These are phyloP conservation scores for Meandrina meandrites DNA, from an alignment of 92 coral and sea anemone species.

Conservation along the genomic window DNA sequence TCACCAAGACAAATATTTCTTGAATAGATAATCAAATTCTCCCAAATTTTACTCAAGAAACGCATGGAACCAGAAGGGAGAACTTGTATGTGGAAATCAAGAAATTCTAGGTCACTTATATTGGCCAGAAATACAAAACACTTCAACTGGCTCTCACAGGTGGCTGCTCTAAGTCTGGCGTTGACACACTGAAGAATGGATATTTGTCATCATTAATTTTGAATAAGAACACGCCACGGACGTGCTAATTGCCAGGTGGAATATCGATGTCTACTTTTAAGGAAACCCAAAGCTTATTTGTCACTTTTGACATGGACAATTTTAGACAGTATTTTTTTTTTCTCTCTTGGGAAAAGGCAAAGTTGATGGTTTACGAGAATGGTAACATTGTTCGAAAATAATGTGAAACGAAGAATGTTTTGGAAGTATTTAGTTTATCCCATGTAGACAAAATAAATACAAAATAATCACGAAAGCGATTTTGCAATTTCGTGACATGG, in stretches of 20 bases:
- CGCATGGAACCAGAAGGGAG: background rate
- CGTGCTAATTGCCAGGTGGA: background rate
- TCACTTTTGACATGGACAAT: background rate
- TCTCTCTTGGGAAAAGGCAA: background rate
- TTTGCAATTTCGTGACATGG: slow-evolving; percentile 20
- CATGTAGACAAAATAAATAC: background rate
- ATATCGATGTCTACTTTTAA: background rate
- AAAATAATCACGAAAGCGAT: background rate
- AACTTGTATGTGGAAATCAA: background rate
- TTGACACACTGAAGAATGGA: background rate
- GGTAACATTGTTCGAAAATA: background rate
- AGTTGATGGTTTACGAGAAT: background rate
- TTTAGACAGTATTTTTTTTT: background rate
- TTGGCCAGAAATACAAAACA: slow-evolving; percentile 5
- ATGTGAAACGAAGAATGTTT: background rate
- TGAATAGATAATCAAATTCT: background rate
- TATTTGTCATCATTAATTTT: slow-evolving; percentile 17
- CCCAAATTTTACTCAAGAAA: background rate
- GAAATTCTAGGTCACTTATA: background rate
- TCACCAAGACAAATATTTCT: background rate
- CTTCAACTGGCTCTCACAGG: slow-evolving; percentile 17
- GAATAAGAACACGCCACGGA: background rate
- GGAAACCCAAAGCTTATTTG: background rate
- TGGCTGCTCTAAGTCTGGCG: slow-evolving; percentile 15
- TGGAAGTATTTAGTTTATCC: background rate